Evolutionary conservation across 2,113 vertebrate species (phyloP).

Genomic region (Hippocampus barbouri): DNA sequence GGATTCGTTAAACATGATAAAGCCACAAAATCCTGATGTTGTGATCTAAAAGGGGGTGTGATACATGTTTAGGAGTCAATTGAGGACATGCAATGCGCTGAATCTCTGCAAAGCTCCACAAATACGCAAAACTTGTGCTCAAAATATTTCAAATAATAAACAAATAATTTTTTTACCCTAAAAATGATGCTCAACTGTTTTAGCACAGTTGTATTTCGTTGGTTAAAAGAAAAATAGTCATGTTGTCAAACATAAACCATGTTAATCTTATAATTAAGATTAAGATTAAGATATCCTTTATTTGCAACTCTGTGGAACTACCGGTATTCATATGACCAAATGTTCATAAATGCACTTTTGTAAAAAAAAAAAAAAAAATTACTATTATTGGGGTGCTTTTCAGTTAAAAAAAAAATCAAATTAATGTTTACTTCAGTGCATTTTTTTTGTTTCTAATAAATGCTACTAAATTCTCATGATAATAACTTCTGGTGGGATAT

Average conservation of each 20-base stretch:
- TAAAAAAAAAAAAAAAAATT: no score
- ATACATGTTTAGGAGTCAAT: neutral
- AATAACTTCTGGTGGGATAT: neutral
- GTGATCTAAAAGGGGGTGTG: neutral
- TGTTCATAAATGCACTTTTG: neutral
- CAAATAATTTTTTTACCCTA: neutral
- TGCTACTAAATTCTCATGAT: neutral
- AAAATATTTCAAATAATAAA: neutral
- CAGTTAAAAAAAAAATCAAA: neutral
- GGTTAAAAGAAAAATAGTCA: neutral
- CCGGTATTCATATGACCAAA: neutral
- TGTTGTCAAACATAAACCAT: neutral
- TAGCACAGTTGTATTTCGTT: neutral
- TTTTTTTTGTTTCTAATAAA: neutral
- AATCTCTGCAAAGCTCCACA: neutral
- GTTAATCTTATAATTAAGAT: neutral
- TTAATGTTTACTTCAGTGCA: neutral
- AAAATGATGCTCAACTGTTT: neutral
- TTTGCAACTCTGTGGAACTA: neutral
- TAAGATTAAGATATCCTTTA: no score
- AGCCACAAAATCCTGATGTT: neutral
- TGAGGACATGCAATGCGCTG: neutral
- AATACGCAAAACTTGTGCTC: neutral
- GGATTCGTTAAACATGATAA: neutral
- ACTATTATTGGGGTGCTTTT: neutral